Evolutionary conservation across 2,797 vertebrate species (phyloP).

Genomic region (Acridotheres tristis): DNA sequence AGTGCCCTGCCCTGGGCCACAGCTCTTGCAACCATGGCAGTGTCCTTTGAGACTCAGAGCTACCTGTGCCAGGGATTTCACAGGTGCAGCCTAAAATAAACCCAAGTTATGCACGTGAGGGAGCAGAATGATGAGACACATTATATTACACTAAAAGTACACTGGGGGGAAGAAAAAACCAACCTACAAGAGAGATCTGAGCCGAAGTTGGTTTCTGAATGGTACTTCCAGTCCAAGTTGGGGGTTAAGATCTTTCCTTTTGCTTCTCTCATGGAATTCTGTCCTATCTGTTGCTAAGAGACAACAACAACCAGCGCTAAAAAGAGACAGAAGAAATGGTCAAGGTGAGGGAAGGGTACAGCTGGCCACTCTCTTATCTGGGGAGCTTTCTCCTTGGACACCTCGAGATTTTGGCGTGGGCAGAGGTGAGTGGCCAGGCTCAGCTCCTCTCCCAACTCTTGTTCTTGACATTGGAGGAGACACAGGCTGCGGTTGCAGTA

Average conservation of each 20-base stretch:
- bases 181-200: background rate
- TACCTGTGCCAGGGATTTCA: background rate
- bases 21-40: background rate
- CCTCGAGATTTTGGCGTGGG: accelerated
- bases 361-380: background rate
- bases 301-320: background rate
- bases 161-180: accelerated
- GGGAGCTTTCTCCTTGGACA: background rate
- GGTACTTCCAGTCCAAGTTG: background rate
- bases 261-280: background rate
- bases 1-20: background rate
- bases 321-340: background rate
- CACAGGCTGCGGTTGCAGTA: accelerated
- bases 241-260: too few species aligned
- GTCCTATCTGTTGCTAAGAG: background rate
- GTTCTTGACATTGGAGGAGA: accelerated
- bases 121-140: background rate
- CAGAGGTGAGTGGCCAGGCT: too few species aligned
- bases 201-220: background rate
- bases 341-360: background rate
- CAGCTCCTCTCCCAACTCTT: background rate
- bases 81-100: background rate
- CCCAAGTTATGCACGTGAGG: background rate
- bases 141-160: background rate
- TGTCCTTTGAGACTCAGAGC: background rate